These are phyloP conservation scores for Platyrinchus mystaceus DNA, from an alignment of 2,797 vertebrate species.

Conservation along the genomic window DNA sequence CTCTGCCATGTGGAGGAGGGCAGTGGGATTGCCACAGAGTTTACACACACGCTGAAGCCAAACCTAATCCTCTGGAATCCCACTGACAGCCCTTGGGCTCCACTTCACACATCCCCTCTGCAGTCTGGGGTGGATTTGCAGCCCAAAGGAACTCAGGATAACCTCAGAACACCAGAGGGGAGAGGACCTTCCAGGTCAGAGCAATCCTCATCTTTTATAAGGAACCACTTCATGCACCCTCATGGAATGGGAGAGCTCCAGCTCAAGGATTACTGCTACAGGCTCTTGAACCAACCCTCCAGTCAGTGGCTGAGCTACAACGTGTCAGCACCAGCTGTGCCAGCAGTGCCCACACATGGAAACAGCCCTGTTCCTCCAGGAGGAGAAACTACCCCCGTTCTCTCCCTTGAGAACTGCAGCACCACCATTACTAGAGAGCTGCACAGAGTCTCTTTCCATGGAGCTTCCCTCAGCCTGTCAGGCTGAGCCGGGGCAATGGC, in stretches of 20 bases:
- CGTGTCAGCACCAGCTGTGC: not conserved
- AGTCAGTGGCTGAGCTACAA: not conserved
- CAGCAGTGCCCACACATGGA: not conserved
- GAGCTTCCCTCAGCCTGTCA: not conserved
- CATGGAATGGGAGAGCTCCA: not conserved
- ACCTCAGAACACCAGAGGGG: not conserved
- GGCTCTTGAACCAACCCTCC: not conserved
- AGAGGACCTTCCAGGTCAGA: not conserved
- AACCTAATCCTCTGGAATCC: not conserved
- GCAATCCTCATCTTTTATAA: not conserved
- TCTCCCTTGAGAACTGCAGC: not conserved
- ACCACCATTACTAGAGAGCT: not conserved
- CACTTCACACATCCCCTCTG: not conserved
- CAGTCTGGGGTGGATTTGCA: not conserved
- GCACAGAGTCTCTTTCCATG: not conserved
- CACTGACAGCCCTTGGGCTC: accelerated
- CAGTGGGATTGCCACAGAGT: not conserved
- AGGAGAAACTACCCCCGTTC: accelerated
- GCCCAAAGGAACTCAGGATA: not conserved
- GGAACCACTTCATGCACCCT: not conserved
- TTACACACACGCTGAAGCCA: not conserved
- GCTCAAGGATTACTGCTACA: not conserved
- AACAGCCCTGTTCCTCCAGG: not conserved
- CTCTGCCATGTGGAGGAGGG: not conserved
- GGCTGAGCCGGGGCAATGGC: not conserved